These are phyloP conservation scores for Cloeon dipterum DNA, from an alignment of 2,888 invertebrate species.

Conservation along the genomic window DNA sequence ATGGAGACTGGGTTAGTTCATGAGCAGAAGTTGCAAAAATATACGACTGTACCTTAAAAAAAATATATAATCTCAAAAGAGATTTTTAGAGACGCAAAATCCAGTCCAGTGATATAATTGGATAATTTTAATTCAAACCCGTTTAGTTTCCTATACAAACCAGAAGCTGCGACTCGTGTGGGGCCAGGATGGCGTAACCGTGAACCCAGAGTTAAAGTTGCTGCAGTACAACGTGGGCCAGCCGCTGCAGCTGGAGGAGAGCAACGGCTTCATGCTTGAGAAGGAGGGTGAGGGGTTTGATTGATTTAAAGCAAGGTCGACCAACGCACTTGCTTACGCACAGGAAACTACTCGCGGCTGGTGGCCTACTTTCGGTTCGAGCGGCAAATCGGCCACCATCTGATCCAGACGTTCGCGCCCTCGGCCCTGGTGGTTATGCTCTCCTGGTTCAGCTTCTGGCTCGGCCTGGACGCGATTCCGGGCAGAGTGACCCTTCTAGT, in stretches of 20 bases:
- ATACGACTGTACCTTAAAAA: too few species aligned
- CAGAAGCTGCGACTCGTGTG: slow-evolving; percentile 51
- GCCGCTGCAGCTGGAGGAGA: slow-evolving; percentile 44
- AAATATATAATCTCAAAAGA: too few species aligned
- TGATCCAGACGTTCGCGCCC: slow-evolving; percentile 68
- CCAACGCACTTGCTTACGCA: too few species aligned
- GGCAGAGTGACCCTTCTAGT: slow-evolving; percentile 59
- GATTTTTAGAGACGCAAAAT: too few species aligned
- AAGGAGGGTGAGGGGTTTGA: slow-evolving; percentile 42
- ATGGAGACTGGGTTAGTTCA: too few species aligned
- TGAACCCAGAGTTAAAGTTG: slow-evolving; percentile 56
- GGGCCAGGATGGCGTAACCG: slow-evolving; percentile 48
- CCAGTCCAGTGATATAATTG: too few species aligned
- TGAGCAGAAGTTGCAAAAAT: too few species aligned
- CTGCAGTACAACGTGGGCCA: slow-evolving; percentile 57
- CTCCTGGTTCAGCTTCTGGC: slow-evolving; percentile 75
- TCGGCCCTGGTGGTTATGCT: slow-evolving; percentile 61
- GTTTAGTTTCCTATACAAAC: slow-evolving; percentile 64
- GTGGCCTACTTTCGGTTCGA: slow-evolving; percentile 60
- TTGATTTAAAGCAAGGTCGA: too few species aligned
- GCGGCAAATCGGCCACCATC: slow-evolving; percentile 60
- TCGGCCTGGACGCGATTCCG: slow-evolving; percentile 63
- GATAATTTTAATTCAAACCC: too few species aligned
- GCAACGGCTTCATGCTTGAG: slow-evolving; percentile 47
- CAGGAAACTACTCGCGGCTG: slow-evolving; percentile 56